These are phyloP conservation scores for Brachionus sp. DNA, from an alignment of 1,140 invertebrate genomes.

Conservation along the genomic window DNA sequence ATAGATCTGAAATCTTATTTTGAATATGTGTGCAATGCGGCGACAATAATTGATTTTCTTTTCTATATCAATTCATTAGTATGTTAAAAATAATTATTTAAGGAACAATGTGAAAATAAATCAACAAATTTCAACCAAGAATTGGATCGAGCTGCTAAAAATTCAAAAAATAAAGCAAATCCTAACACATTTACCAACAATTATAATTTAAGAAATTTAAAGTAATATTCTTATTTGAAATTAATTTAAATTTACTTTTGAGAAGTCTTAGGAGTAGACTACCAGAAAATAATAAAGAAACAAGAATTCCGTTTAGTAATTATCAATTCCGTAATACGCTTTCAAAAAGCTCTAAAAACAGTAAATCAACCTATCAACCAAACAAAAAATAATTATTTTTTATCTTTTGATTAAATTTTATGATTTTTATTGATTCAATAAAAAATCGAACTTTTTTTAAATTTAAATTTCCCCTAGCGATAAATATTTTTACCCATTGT, in stretches of 20 bases:
- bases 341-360: background rate
- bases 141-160: too few species aligned
- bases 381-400: background rate
- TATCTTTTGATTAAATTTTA: background rate
- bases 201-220: background rate
- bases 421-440: background rate
- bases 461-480: too few species aligned
- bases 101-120: too few species aligned
- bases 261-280: background rate
- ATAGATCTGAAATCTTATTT: too few species aligned
- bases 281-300: background rate
- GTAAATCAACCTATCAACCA: background rate
- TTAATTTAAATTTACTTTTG: background rate
- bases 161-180: background rate
- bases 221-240: background rate
- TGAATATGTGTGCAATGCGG: too few species aligned
- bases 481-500: too few species aligned
- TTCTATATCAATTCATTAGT: too few species aligned
- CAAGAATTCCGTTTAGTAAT: background rate
- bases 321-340: background rate
- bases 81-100: too few species aligned
- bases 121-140: too few species aligned
- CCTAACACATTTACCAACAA: background rate
- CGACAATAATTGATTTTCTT: too few species aligned
- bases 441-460: background rate